Conservation (phyloP, 2,113 vertebrate genomes). For the Agapornis roseicollis region DNA sequence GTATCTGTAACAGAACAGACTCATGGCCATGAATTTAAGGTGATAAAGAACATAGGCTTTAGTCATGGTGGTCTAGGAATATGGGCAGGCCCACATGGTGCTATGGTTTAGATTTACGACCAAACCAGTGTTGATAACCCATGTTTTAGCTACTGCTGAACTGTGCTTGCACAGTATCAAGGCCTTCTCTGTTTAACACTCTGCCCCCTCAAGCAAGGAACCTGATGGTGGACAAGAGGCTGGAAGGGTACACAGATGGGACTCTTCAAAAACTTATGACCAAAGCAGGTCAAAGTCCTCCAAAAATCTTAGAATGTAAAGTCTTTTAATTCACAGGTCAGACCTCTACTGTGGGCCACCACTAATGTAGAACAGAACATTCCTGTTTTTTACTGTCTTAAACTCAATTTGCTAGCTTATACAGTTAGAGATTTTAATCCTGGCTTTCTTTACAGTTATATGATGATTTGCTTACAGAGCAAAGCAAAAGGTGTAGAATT, state of each 20-base stretch:
- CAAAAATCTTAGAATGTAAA: background rate
- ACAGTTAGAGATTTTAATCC: background rate
- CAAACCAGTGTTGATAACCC: background rate
- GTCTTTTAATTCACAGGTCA: background rate
- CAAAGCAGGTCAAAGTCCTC: background rate
- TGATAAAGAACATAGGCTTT: background rate
- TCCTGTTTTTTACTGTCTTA: background rate
- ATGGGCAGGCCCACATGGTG: background rate
- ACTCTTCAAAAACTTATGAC: background rate
- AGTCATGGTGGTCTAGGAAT: background rate
- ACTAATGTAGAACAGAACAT: background rate
- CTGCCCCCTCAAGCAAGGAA: background rate
- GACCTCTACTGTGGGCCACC: background rate
- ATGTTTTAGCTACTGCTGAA: background rate
- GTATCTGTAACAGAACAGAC: background rate
- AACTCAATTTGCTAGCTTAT: background rate
- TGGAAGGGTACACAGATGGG: background rate
- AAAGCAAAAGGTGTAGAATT: background rate
- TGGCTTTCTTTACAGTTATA: background rate
- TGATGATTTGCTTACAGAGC: background rate
- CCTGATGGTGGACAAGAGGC: background rate
- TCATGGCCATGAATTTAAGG: background rate
- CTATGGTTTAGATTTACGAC: background rate
- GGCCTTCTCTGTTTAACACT: background rate
- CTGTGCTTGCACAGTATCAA: background rate